phyloP scores from a whole-genome alignment of 1,140 invertebrate species.

The Heliconius hermathena region DNA sequence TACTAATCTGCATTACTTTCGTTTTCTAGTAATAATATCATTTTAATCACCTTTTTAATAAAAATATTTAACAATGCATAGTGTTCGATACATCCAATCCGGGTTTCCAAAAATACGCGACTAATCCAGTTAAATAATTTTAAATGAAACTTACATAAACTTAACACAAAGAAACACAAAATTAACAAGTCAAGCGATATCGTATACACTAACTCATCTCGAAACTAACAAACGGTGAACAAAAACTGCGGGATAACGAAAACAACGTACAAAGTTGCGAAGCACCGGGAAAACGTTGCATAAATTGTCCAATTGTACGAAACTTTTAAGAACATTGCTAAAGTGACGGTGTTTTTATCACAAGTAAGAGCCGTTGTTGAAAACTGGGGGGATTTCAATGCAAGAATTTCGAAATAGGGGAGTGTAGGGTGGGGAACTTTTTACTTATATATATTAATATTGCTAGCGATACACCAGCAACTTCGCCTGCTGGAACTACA shows the following conservation, averaged over 20 bases:
- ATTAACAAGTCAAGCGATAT: neutral
- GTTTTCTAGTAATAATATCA: too few relatives aligned
- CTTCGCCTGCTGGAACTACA: too few relatives aligned
- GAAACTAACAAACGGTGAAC: neutral
- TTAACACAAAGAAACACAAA: neutral
- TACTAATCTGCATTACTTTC: too few relatives aligned
- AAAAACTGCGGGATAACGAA: constrained; percentile 17
- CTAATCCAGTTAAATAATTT: too few relatives aligned
- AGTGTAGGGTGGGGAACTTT: neutral
- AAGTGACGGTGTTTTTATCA: constrained; percentile 26
- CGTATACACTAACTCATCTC: neutral
- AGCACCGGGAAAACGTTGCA: constrained; percentile 25
- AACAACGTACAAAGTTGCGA: constrained; percentile 22
- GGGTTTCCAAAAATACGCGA: too few relatives aligned
- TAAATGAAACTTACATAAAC: too few relatives aligned
- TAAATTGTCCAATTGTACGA: constrained; percentile 29
- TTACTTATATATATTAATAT: neutral
- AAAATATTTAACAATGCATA: too few relatives aligned
- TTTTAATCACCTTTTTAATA: too few relatives aligned
- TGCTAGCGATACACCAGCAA: too few relatives aligned
- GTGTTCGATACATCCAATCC: too few relatives aligned
- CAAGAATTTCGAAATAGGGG: neutral
- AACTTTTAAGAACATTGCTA: constrained; percentile 26
- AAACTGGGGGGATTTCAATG: neutral
- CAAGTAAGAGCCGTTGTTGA: constrained; percentile 17